Conservation (phyloP, 2,113 vertebrate species). For the Nerophis ophidion region DNA sequence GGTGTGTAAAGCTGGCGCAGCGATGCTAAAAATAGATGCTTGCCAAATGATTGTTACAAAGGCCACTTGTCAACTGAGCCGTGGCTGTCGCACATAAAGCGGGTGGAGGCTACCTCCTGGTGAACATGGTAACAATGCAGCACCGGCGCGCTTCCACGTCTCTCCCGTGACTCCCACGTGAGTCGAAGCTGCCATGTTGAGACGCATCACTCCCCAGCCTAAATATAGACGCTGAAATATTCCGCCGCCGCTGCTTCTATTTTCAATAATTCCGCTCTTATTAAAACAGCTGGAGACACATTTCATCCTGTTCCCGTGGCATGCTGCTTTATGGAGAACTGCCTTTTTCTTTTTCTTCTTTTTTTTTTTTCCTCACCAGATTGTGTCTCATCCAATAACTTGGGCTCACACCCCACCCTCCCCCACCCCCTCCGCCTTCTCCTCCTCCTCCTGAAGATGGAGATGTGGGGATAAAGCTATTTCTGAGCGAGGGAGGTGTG, state of each 20-base stretch:
- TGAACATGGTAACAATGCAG: background rate
- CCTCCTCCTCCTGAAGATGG: slow-evolving; percentile 7
- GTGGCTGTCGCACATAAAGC: background rate
- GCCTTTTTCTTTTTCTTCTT: background rate
- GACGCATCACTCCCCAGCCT: slow-evolving; percentile 58
- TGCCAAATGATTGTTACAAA: slow-evolving; percentile 14
- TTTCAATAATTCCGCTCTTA: slow-evolving; percentile 65
- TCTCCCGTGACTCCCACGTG: slow-evolving; percentile 32
- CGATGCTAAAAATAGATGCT: slow-evolving; percentile 51
- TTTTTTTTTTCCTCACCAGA: slow-evolving; percentile 15
- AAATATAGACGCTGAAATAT: slow-evolving; percentile 69
- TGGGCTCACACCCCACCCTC: slow-evolving; percentile 18
- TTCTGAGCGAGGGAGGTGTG: slow-evolving; percentile 16
- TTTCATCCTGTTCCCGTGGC: slow-evolving; percentile 35
- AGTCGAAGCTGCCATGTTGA: slow-evolving; percentile 37
- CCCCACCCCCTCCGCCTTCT: background rate
- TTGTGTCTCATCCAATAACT: slow-evolving; percentile 62
- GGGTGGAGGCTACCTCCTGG: background rate
- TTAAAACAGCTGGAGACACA: slow-evolving; percentile 49
- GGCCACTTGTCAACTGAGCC: slow-evolving; percentile 10
- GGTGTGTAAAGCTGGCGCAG: slow-evolving; percentile 24
- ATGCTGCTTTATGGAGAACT: slow-evolving; percentile 34
- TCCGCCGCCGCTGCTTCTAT: slow-evolving; percentile 42
- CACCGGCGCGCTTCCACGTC: slow-evolving; percentile 41
- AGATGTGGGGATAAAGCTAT: slow-evolving; percentile 34